These are phyloP conservation scores for Micropoecilia bifurca DNA, from an alignment of 2,797 vertebrate genomes.

Conservation along the genomic window DNA sequence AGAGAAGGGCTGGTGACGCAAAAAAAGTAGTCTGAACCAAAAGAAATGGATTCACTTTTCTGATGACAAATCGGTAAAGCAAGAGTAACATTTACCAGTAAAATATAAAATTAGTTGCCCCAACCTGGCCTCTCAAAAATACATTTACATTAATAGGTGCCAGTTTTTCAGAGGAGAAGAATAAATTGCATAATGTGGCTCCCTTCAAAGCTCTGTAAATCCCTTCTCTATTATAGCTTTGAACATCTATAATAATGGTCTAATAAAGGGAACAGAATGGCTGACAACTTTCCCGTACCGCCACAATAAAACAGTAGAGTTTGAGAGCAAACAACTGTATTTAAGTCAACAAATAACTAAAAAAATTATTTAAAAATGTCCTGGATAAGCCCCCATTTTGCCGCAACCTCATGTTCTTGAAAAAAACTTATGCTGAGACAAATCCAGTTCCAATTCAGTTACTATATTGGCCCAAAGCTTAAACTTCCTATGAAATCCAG, in stretches of 20 bases:
- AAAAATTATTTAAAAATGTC: neutral
- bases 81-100: neutral
- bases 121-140: neutral
- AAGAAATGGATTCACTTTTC: neutral
- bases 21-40: neutral
- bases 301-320: neutral
- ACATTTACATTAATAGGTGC: neutral
- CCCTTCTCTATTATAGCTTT: neutral
- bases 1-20: neutral
- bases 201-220: neutral
- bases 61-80: neutral
- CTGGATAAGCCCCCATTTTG: neutral
- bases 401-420: neutral
- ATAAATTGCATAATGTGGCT: neutral
- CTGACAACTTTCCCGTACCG: no score
- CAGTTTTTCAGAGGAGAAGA: neutral
- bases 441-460: neutral
- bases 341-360: neutral
- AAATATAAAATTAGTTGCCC: neutral
- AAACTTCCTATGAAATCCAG: neutral
- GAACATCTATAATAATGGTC: neutral
- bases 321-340: neutral
- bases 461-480: neutral
- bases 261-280: neutral
- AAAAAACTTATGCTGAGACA: neutral